Evolutionary conservation across 1,140 invertebrate species (phyloP).

Genomic region (Aphelinus atriplicis): DNA sequence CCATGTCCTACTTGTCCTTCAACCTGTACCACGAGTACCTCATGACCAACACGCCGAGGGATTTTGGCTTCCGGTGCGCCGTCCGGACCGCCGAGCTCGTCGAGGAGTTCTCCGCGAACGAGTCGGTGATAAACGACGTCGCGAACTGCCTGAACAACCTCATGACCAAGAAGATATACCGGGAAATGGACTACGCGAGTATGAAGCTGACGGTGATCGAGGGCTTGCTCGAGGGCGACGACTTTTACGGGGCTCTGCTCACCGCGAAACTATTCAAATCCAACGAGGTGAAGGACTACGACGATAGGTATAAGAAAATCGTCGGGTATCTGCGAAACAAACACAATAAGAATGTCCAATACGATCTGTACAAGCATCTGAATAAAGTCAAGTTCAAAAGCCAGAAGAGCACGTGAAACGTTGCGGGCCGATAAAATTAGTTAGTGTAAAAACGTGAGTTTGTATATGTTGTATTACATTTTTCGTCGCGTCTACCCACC

Average conservation of each 20-base stretch:
- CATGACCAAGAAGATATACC: neutral
- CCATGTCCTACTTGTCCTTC: neutral
- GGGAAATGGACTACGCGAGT: neutral
- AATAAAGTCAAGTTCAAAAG: neutral
- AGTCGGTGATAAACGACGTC: neutral
- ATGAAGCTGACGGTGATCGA: neutral
- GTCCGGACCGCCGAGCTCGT: neutral
- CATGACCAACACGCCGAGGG: neutral
- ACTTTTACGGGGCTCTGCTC: neutral
- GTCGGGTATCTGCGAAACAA: neutral
- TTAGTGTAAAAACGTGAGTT: too few relatives aligned
- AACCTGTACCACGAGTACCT: conserved; percentile 29
- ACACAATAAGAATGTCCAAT: neutral
- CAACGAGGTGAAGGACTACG: neutral
- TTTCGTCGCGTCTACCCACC: too few relatives aligned
- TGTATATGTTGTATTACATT: too few relatives aligned
- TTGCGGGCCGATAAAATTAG: too few relatives aligned
- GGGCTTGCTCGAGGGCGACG: neutral
- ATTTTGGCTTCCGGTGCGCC: conserved; percentile 1
- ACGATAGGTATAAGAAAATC: conserved; percentile 5
- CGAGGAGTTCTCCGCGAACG: conserved; percentile 1
- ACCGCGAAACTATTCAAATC: neutral
- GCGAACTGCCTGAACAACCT: conserved; percentile 6
- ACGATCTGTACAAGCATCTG: neutral
- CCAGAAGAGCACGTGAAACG: too few relatives aligned